phyloP scores from a whole-genome alignment of 1,140 invertebrate genomes.

The Drosophila athabasca region DNA sequence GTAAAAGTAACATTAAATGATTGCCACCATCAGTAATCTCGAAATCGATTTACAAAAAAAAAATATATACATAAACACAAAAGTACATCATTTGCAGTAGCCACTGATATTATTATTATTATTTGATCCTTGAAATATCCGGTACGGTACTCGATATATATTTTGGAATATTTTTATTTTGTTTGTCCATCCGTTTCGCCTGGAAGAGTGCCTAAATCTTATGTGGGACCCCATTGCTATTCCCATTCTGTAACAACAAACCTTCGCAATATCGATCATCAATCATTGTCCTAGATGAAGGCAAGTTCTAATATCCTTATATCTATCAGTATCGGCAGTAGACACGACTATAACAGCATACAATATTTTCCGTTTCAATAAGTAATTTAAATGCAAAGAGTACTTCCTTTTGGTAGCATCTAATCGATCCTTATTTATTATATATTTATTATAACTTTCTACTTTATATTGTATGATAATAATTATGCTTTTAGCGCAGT shows the following conservation, averaged over 20 bases:
- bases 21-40: slow-evolving; percentile 19
- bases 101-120: background rate
- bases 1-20: slow-evolving; percentile 43
- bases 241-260: no score
- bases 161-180: background rate
- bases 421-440: slow-evolving; percentile 1
- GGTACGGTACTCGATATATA: background rate
- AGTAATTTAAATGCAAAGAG: background rate
- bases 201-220: background rate
- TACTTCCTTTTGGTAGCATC: slow-evolving; percentile 20
- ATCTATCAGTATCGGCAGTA: background rate
- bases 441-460: background rate
- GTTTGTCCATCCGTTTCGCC: background rate
- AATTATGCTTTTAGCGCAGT: slow-evolving; percentile 20
- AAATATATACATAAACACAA: background rate
- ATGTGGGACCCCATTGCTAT: no score
- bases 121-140: background rate
- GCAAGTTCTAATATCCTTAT: no score
- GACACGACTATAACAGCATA: slow-evolving; percentile 10
- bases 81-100: background rate
- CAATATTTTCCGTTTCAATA: slow-evolving; percentile 7
- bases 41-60: slow-evolving; percentile 3
- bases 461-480: slow-evolving; percentile 20
- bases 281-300: no score
- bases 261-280: background rate